These are phyloP conservation scores for Puffinus mauretanicus DNA, from an alignment of 2,113 vertebrate species.

Conservation along the genomic window DNA sequence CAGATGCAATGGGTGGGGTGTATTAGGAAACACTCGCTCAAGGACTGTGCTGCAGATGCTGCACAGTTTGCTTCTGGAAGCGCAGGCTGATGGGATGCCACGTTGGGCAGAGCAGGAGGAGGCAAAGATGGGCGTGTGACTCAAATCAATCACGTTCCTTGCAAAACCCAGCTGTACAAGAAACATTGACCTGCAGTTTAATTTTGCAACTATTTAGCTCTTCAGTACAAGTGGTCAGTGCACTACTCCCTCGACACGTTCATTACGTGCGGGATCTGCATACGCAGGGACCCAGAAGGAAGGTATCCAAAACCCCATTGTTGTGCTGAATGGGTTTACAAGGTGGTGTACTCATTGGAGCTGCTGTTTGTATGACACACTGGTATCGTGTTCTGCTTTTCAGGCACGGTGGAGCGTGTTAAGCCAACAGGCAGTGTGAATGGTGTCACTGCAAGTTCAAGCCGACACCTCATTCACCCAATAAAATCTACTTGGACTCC, in stretches of 20 bases:
- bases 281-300: neutral
- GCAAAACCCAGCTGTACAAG: neutral
- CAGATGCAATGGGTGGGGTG: neutral
- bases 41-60: neutral
- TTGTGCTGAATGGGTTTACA: neutral
- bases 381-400: neutral
- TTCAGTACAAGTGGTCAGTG: neutral
- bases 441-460: neutral
- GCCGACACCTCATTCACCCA: neutral
- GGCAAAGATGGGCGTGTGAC: neutral
- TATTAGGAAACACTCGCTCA: neutral
- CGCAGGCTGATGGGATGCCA: fast-evolving
- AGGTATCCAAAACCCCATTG: neutral
- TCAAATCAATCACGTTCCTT: neutral
- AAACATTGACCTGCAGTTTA: neutral
- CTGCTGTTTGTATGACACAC: neutral
- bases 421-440: neutral
- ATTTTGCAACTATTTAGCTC: neutral
- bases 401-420: neutral
- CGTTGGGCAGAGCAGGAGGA: neutral
- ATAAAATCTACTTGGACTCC: neutral
- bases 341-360: neutral
- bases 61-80: neutral
- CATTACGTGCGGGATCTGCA: neutral
- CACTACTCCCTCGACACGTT: neutral